A percentile compares a stretch with the other conserved stretches of the same genome.
phyloP scores from a whole-genome alignment of 2,797 vertebrate species.

The Cheirogaleus major region DNA sequence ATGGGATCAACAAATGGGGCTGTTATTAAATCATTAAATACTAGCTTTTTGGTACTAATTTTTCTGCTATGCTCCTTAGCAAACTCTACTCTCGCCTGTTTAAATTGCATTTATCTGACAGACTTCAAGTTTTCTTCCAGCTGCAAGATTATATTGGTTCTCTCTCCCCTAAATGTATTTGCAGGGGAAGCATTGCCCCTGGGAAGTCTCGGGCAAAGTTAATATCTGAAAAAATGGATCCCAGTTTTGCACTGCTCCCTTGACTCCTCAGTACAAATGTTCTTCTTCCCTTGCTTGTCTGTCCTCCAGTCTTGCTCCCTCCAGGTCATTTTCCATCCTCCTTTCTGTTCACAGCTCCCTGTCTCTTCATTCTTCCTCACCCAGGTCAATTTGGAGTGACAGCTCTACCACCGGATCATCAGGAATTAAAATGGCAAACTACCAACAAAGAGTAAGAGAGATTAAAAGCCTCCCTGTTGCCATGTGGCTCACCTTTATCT shows the following conservation, averaged over 20 bases:
- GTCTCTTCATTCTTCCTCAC: not conserved
- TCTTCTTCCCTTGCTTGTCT: not conserved
- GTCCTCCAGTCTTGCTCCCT: not conserved
- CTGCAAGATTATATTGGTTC: not conserved
- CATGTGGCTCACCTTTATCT: not conserved
- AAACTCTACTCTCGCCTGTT: not conserved
- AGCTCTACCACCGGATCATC: not conserved
- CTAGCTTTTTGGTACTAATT: not conserved
- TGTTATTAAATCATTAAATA: not conserved
- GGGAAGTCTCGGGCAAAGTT: not conserved
- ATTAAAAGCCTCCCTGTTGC: not conserved
- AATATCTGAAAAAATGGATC: not conserved
- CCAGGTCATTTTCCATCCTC: no score
- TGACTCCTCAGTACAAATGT: not conserved
- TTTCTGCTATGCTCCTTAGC: not conserved
- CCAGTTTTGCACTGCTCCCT: not conserved
- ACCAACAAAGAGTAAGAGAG: not conserved
- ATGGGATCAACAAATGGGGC: not conserved
- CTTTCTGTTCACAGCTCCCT: not conserved
- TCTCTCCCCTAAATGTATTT: not conserved
- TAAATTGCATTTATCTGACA: not conserved
- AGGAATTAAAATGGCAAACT: slow-evolving; percentile 9
- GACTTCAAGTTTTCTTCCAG: not conserved
- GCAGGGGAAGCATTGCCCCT: not conserved
- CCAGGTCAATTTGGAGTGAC: not conserved